Percentiles rank a stretch among this genome's conserved stretches.
Evolutionary conservation across 2,797 vertebrate genomes (phyloP).

Genomic region (Sardinella longiceps): DNA sequence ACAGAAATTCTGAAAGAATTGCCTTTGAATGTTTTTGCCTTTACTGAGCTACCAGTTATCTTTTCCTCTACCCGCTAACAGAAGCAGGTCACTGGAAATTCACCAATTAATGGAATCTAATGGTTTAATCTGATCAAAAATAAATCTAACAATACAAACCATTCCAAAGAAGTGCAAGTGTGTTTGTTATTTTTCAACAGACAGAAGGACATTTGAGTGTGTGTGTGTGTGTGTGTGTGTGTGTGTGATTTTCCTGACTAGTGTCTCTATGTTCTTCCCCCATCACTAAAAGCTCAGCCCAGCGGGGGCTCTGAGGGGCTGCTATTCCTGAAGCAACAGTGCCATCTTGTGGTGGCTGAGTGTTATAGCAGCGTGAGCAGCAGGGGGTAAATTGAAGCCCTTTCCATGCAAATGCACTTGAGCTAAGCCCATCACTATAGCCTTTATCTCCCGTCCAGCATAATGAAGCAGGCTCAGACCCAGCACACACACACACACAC

Average conservation of each 20-base stretch:
- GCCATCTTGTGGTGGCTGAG: background rate
- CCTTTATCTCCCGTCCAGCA: background rate
- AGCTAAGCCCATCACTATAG: background rate
- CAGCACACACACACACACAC: no score
- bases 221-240: background rate
- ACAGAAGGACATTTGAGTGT: background rate
- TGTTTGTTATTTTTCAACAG: background rate
- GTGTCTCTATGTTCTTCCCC: background rate
- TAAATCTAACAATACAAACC: background rate
- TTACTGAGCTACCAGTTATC: no score
- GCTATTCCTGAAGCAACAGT: background rate
- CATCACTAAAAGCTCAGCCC: background rate
- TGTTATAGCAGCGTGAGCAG: background rate
- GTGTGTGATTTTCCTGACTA: background rate
- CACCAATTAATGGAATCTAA: no score
- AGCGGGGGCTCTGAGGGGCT: background rate
- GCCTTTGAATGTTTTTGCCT: no score
- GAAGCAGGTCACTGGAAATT: no score
- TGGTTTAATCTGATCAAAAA: background rate
- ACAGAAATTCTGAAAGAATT: no score
- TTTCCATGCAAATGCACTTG: constrained; percentile 4
- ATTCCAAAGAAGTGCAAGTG: no score
- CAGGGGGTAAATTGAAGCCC: constrained; percentile 15
- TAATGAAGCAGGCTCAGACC: background rate
- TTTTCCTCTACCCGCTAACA: no score